A percentile compares a stretch with the other conserved stretches of the same genome.
phyloP scores from a whole-genome alignment of 2,888 invertebrate genomes.

The Hypena proboscidalis region DNA sequence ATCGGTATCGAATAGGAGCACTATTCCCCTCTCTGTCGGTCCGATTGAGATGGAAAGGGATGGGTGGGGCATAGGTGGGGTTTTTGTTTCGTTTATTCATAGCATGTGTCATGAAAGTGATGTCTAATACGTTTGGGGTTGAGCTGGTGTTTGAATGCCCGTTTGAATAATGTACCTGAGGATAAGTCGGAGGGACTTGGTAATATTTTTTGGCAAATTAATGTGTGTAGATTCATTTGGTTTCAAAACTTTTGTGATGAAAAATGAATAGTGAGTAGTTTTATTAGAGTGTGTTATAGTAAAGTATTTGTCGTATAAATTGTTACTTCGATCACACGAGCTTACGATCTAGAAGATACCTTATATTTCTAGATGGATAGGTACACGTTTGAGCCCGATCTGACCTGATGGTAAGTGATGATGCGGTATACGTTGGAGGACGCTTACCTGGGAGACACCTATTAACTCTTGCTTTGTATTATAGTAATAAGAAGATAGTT shows the following conservation, averaged over 20 bases:
- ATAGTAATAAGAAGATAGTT: too few species aligned
- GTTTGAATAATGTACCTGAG: conserved; percentile 61
- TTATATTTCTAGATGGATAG: too few species aligned
- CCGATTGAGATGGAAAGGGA: conserved; percentile 47
- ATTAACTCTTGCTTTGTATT: too few species aligned
- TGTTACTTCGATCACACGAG: too few species aligned
- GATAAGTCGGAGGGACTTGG: conserved; percentile 27
- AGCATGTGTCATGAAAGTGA: conserved; percentile 69
- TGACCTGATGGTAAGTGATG: too few species aligned
- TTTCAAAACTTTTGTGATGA: conserved; percentile 4
- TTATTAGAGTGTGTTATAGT: too few species aligned
- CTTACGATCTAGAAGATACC: too few species aligned
- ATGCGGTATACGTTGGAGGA: too few species aligned
- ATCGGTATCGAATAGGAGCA: conserved; percentile 69
- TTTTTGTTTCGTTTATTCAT: conserved; percentile 62
- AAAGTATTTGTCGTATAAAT: too few species aligned
- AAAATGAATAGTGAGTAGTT: too few species aligned
- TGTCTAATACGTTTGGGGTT: conserved; percentile 69
- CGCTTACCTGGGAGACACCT: too few species aligned
- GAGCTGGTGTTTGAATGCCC: conserved; percentile 55
- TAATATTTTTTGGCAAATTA: conserved; percentile 29
- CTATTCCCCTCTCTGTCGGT: conserved; percentile 47
- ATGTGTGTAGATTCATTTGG: conserved; percentile 3
- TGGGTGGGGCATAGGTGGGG: conserved; percentile 46
- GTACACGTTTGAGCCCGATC: too few species aligned